A percentile compares a stretch with the other conserved stretches of the same genome.
Evolutionary conservation across 2,113 vertebrate species (phyloP).

Genomic region (Sturnus vulgaris): DNA sequence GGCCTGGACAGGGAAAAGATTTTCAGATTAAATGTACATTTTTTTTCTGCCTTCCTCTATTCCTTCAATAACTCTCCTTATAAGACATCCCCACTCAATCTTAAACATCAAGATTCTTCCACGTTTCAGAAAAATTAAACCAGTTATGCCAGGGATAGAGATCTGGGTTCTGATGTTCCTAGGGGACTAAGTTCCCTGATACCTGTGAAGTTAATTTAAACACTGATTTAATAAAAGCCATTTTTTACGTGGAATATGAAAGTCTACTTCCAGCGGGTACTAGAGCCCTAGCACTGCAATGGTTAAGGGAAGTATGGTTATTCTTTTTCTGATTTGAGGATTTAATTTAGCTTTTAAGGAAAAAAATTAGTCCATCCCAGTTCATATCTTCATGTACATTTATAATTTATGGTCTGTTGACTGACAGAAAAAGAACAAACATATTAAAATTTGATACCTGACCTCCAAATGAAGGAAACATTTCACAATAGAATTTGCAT

Average conservation of each 20-base stretch:
- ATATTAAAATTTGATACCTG: constrained; percentile 58
- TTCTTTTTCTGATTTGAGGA: neutral
- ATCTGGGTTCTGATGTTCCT: neutral
- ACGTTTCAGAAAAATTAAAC: neutral
- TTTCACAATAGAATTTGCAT: constrained; percentile 21
- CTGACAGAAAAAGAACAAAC: constrained; percentile 36
- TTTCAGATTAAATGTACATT: neutral
- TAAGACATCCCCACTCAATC: neutral
- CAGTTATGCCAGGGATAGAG: neutral
- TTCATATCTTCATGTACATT: neutral
- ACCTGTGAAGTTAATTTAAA: neutral
- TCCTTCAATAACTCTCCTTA: neutral
- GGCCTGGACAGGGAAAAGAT: neutral
- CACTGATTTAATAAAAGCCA: neutral
- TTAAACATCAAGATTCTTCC: neutral
- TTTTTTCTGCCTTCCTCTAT: neutral
- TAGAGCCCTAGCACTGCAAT: neutral
- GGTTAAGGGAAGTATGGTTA: neutral
- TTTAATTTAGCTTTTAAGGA: neutral
- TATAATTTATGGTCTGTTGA: constrained; percentile 47
- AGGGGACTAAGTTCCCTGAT: neutral
- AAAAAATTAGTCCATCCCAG: neutral
- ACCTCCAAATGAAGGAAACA: constrained; percentile 18
- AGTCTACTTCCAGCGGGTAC: neutral
- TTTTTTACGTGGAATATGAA: neutral